These are phyloP conservation scores for Cosmopolites sordidus DNA, from an alignment of 2,888 invertebrate genomes.

Conservation along the genomic window DNA sequence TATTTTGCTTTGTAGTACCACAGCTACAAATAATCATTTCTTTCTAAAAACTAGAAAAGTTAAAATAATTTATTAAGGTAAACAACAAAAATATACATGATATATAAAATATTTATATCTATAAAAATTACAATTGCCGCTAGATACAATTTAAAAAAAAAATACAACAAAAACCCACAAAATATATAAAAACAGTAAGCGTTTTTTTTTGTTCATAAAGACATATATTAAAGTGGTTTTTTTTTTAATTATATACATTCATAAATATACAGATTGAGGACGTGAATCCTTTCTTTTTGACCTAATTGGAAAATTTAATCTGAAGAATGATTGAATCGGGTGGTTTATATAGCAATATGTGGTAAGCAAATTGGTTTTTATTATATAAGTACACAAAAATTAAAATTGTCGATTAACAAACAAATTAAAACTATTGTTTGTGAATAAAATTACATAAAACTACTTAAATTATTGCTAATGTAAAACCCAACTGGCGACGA, in stretches of 20 bases:
- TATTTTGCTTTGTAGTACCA: constrained; percentile 44
- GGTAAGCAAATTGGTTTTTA: constrained; percentile 11
- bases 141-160: constrained; percentile 35
- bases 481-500: not conserved
- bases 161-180: constrained; percentile 26
- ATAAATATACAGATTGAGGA: constrained; percentile 42
- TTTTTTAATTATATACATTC: constrained; percentile 36
- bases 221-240: constrained; percentile 39
- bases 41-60: constrained; percentile 42
- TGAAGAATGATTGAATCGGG: too few species aligned
- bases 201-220: constrained; percentile 27
- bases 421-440: constrained; percentile 14
- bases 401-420: constrained; percentile 5
- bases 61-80: constrained; percentile 46
- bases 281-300: not conserved
- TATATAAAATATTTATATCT: constrained; percentile 40
- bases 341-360: constrained; percentile 3
- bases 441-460: constrained; percentile 7
- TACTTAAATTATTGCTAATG: constrained; percentile 22
- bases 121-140: constrained; percentile 35
- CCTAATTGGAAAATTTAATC: not conserved
- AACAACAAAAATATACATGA: constrained; percentile 46
- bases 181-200: constrained; percentile 25
- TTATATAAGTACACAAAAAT: constrained; percentile 13
- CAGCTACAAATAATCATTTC: constrained; percentile 42